Percentiles rank a stretch among this genome's conserved stretches.
Evolutionary conservation across 2,113 vertebrate genomes (phyloP).

Genomic region (Elephantulus edwardii): DNA sequence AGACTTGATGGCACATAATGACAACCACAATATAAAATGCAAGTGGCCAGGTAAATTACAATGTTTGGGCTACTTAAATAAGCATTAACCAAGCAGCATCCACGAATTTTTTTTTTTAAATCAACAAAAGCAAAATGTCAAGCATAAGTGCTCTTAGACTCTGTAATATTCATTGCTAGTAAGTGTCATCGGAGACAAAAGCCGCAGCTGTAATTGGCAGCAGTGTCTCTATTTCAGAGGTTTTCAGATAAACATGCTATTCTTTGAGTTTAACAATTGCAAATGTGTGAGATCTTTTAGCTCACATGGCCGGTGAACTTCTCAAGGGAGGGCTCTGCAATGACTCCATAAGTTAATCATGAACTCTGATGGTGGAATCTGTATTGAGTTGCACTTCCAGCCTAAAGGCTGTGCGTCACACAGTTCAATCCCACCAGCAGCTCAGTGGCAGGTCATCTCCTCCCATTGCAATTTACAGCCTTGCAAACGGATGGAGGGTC

Average conservation of each 20-base stretch:
- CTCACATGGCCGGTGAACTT: not conserved
- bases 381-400: no score
- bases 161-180: not conserved
- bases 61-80: not conserved
- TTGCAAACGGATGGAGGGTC: no score
- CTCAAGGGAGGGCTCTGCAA: not conserved
- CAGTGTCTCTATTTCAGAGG: not conserved
- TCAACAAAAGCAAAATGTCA: not conserved
- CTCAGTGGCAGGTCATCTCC: no score
- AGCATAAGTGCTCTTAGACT: not conserved
- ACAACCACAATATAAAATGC: conserved; percentile 6
- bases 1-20: no score
- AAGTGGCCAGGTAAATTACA: not conserved
- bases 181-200: not conserved
- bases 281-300: not conserved
- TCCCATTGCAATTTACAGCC: no score
- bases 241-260: not conserved
- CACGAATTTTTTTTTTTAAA: no score
- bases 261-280: conserved; percentile 10
- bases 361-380: no score
- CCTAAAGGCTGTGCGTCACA: no score
- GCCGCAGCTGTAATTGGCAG: not conserved
- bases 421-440: no score
- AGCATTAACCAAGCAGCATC: not conserved
- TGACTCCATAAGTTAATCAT: no score